Base-by-base conservation (phyloP, 2,113 vertebrate genomes). In the Muntiacus muntjak region DNA sequence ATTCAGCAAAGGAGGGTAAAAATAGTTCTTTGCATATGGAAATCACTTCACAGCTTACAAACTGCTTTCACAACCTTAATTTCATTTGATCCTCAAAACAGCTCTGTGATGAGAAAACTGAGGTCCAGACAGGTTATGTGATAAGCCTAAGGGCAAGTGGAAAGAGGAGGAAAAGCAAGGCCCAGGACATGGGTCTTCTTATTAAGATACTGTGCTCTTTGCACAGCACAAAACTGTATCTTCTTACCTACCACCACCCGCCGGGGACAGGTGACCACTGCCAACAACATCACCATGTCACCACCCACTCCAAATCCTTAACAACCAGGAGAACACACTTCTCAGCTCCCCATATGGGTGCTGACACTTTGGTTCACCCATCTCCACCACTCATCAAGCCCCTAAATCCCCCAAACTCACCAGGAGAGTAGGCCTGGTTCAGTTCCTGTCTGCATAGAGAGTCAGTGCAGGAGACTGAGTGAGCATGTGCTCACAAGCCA, bases 31-130 rank as follows among this genome's bases (percentile, higher is more conserved):
- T 85, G 76, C 67, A 67, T 88, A 81, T 93, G 91, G 62, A 96
- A 86, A 97, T 94, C 64, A 87, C 40, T 96, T 97, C 81, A 45
- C 93, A 97, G 94, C 88, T 95, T 95, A 87, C 95, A 91, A 57
- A 96, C 28, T 92, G 64, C 76, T 82, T 98, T 98, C 81, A 96
- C 89, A 91, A 79, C n/a, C 74, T 95, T 90, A 67, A 92, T 97
- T 94, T 95, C 81, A 74, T 93, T 96, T 88, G 90, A 83, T 83
- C 88, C 67, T 96, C 54, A 60, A 64, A 87, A 94, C 54, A 95
- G 28, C 43, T 47, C 57, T 58, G 47, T 86, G 74, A 96, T 85
- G 83, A 92, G 89, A 96, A 95, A 88, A 67, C 94, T 74, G 92
- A 98, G 58, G 95, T 45, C 84, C 87, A 74, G 64, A 50, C 43